A percentile compares a stretch with the other conserved stretches of the same genome.
Evolutionary conservation across 1,140 invertebrate genomes (phyloP).

Genomic region (Aphis gossypii): DNA sequence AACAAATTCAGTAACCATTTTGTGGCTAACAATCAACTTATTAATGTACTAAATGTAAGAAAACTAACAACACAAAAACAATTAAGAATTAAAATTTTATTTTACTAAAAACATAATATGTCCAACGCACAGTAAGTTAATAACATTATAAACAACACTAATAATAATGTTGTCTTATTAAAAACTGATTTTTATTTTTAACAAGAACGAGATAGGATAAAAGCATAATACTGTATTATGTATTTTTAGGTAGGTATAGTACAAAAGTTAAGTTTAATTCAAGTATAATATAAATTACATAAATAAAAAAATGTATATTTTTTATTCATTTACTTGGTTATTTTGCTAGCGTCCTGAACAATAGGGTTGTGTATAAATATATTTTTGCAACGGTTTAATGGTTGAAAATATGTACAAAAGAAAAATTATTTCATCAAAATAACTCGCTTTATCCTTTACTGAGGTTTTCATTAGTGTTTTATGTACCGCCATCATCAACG

Average conservation of each 20-base stretch:
- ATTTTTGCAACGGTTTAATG: conserved; percentile 27
- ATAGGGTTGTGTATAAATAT: conserved; percentile 27
- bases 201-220: background rate
- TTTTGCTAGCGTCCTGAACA: conserved; percentile 7
- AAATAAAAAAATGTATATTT: conserved; percentile 29
- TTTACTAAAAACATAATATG: background rate
- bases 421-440: conserved; percentile 55
- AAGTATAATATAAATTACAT: background rate
- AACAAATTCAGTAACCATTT: background rate
- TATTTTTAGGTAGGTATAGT: background rate
- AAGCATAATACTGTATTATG: background rate
- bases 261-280: conserved; percentile 20
- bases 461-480: conserved; percentile 49
- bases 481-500: background rate
- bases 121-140: background rate
- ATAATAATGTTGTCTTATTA: background rate
- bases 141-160: background rate
- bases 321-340: conserved; percentile 17
- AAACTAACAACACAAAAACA: background rate
- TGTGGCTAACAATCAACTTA: background rate
- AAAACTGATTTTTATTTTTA: background rate
- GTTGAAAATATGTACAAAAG: conserved; percentile 34
- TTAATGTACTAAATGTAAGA: background rate
- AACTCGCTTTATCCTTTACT: conserved; percentile 42
- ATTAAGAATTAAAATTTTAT: background rate